Percentiles rank a stretch among this genome's conserved stretches.
phyloP scores from a whole-genome alignment of 2,797 vertebrate genomes.

The Lepus oiostolus region DNA sequence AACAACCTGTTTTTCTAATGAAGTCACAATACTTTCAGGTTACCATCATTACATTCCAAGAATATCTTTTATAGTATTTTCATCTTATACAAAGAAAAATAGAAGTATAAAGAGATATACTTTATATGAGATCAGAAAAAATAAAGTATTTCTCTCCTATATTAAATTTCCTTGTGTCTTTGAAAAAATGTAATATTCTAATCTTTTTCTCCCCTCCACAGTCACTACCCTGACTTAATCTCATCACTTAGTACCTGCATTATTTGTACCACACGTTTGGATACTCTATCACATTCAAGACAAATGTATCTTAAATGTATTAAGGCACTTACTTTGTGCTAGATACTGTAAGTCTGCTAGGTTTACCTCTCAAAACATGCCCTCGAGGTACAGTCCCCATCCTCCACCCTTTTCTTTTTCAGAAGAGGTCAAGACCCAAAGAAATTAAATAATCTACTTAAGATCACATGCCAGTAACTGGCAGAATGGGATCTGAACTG shows the following conservation, averaged over 20 bases:
- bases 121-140: not conserved
- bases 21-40: constrained; percentile 5
- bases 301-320: not conserved
- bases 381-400: not conserved
- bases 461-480: not conserved
- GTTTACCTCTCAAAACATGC: constrained; percentile 5
- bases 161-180: not conserved
- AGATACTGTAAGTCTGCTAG: constrained; percentile 5
- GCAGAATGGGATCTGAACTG: constrained; percentile 13
- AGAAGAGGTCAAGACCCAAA: constrained; percentile 27
- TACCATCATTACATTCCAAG: constrained; percentile 38
- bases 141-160: constrained; percentile 54
- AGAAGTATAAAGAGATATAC: not conserved
- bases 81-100: constrained; percentile 57
- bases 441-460: constrained; percentile 45
- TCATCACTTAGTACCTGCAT: not conserved
- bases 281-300: not conserved
- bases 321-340: constrained; percentile 34
- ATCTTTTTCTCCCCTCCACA: not conserved
- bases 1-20: constrained; percentile 20
- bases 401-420: not conserved
- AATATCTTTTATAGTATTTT: constrained; percentile 38
- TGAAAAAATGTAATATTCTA: not conserved
- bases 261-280: not conserved
- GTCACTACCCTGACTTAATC: not conserved